Evolutionary conservation across 2,888 invertebrate species (phyloP), one percentile per base, ranked within the genome.

Genomic region (Stegana nigrithorax): DNA sequence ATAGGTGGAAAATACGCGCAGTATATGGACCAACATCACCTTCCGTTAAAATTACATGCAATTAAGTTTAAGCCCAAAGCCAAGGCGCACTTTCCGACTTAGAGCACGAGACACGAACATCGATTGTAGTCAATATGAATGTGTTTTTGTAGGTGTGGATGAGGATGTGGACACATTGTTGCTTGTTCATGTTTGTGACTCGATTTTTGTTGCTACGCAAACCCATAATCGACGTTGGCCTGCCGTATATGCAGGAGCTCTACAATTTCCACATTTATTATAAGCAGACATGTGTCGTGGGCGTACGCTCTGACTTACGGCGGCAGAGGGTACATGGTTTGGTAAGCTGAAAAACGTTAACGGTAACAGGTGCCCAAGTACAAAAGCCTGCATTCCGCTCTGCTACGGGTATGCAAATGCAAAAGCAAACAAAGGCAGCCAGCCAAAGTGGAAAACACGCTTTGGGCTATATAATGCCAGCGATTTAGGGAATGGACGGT

Each of bases 221-320:
- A 63, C 72, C 74, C 72, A 61, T 78, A 78, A 65, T 51, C 25
- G 29, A 50, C 6, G 56, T 58, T 44, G 57, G 73, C 62, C 60
- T 63, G 63, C 36, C 67, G 71, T 62, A 60, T 63, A 63, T 47
- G 67, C 71, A 67, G 61, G 60, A 73, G 75, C 80, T 80, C 80
- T 76, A 76, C 75, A 76, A 75, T 76, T 76, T 76, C 80, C 75
- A 76, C 75, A 76, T 76, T 76, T 80, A 76, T 76, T 80, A 76
- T 80, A 78, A 78, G 76, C 75, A 78, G 80, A 78, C 76, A 76
- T 76, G 75, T 76, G 75, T 80, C 78, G 80, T 75, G 80, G 80
- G 80, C 74, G 73, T 70, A 59, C 60, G 64, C 62, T 60, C 55
- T 57, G 61, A 63, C 12, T 42, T 50, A n/a, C 62, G 36, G 55